These are phyloP conservation scores for Xylocampa areola DNA, from an alignment of 2,888 invertebrate genomes.

Conservation along the genomic window DNA sequence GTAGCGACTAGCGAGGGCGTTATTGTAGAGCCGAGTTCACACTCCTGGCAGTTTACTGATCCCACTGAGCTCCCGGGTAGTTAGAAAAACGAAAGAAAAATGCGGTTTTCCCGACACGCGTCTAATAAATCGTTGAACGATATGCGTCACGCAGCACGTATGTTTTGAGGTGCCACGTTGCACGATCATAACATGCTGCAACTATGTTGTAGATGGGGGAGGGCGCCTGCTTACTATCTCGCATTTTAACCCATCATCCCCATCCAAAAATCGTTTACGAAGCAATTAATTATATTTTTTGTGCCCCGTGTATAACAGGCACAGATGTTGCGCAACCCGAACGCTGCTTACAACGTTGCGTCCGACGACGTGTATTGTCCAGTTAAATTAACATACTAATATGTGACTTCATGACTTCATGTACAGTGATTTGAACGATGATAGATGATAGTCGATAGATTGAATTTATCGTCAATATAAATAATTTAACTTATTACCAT, in stretches of 20 bases:
- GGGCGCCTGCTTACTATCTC: neutral
- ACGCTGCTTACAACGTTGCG: slow-evolving; percentile 62
- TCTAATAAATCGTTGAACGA: slow-evolving; percentile 22
- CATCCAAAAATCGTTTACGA: slow-evolving; percentile 38
- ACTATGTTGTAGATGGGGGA: neutral
- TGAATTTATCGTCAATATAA: too few relatives aligned
- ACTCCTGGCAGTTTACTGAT: slow-evolving; percentile 29
- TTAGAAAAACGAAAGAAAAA: slow-evolving; percentile 34
- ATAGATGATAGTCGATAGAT: too few relatives aligned
- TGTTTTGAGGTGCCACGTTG: slow-evolving; percentile 15
- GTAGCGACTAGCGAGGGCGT: slow-evolving; percentile 27
- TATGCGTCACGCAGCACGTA: neutral
- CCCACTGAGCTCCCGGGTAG: slow-evolving; percentile 15
- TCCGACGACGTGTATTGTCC: slow-evolving; percentile 48
- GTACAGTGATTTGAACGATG: slow-evolving; percentile 2
- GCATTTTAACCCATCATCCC: slow-evolving; percentile 27
- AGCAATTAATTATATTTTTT: slow-evolving; percentile 58
- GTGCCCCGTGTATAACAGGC: slow-evolving; percentile 57
- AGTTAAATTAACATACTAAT: slow-evolving; percentile 57
- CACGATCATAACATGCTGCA: neutral
- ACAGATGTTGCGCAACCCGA: slow-evolving; percentile 72
- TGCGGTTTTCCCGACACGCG: slow-evolving; percentile 30
- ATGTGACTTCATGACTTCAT: slow-evolving; percentile 27
- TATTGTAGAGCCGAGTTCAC: slow-evolving; percentile 15
- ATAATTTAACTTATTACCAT: too few relatives aligned